Evolutionary conservation across 2,113 vertebrate species (phyloP).

Genomic region (Theristicus caerulescens): DNA sequence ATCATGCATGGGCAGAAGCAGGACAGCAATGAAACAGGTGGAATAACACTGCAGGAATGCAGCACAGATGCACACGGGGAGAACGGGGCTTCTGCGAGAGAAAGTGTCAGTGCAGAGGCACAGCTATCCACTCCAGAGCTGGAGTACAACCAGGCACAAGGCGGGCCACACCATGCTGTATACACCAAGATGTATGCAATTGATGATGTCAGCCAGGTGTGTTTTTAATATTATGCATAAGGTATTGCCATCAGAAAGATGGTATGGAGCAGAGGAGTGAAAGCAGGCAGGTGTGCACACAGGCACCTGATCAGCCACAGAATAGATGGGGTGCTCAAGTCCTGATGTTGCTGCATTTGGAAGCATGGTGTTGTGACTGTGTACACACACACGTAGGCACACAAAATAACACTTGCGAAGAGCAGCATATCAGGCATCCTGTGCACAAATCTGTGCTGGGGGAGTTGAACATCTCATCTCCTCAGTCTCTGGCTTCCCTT

Average conservation of each 20-base stretch:
- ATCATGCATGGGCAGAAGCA: background rate
- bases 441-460: background rate
- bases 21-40: background rate
- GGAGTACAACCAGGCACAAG: background rate
- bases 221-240: background rate
- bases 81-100: background rate
- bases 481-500: background rate
- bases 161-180: background rate
- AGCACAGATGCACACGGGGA: fast-evolving
- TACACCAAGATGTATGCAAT: background rate
- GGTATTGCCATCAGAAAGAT: background rate
- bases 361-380: background rate
- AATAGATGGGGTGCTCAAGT: background rate
- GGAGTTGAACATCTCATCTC: background rate
- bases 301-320: background rate
- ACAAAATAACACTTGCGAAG: background rate
- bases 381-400: background rate
- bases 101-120: background rate
- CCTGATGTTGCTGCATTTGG: background rate
- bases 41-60: background rate
- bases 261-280: background rate
- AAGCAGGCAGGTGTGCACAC: background rate
- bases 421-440: background rate
- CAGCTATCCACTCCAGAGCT: background rate
- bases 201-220: background rate